Evolutionary conservation across 2,113 vertebrate species (phyloP), one percentile per base, ranked within the genome.

Genomic region (Cygnus atratus): DNA sequence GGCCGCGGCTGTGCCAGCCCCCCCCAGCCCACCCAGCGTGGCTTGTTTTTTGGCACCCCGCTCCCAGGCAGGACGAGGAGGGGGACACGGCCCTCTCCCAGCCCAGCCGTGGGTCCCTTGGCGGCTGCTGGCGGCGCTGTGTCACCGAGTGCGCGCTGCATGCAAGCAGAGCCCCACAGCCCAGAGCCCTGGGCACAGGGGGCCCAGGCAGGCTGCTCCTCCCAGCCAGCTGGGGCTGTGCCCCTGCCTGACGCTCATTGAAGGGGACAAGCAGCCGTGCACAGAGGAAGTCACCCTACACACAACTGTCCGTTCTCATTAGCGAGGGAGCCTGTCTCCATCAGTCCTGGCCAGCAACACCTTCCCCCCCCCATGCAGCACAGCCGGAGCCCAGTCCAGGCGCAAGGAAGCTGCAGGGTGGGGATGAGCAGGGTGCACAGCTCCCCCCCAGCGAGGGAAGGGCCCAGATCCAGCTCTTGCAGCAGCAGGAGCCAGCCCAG

Each of bases 341-440:
- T 10, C 6, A 14, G 33, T 18, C 44, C 39, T 14, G 18, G 76
- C 29, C 77, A 37, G 33, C 15, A 35, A 16, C 18, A 28, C 41
- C 26, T 73, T 25, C 63, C 44, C 43, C 1, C 1, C 0, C 3
- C 13, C 20, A 24, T 26, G 58, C 52, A n/a, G 7, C 20, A 4
- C 0, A 2, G 13, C 37, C 41, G 16, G 48, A 77, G 46, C 20
- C 46, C 20, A 6, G 46, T 11, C 31, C 0, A 5, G 24, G 25
- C 6, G 25, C 13, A 55, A 11, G 19, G 10, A 8, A 2, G 2
- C 5, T 8, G 43, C 9, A 33, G 26, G 21, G 1, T 20, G 29
- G 39, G 13, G 48, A 29, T 2, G 3, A 66, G 35, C 12, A 43
- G 29, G n/a, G 59, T 18, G 17, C 24, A 8, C 33, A 77, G 48